Conservation (phyloP, 2,888 invertebrate species). For the Drosophila borborema region DNA sequence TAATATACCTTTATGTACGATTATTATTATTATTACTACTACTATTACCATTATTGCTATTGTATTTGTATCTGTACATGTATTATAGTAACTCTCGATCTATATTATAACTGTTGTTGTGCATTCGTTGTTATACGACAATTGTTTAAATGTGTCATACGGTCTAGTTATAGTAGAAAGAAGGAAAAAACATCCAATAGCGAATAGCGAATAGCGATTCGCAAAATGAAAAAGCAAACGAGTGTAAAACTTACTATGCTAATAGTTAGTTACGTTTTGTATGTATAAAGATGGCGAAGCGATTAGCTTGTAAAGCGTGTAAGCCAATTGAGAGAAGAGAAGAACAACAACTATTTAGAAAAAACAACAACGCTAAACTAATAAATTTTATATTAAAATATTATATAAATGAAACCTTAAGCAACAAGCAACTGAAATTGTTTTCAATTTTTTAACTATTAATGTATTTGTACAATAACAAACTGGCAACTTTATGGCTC, state of each 20-base stretch:
- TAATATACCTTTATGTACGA: slow-evolving; percentile 38
- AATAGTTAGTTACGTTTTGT: slow-evolving; percentile 56
- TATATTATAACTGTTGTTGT: slow-evolving; percentile 64
- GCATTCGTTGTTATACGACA: slow-evolving; percentile 62
- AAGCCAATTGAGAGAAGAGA: slow-evolving; percentile 18
- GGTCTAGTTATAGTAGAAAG: slow-evolving; percentile 51
- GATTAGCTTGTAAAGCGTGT: slow-evolving; percentile 29
- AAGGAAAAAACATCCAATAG: slow-evolving; percentile 11
- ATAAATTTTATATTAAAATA: slow-evolving; percentile 62
- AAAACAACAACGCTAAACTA: slow-evolving; percentile 44
- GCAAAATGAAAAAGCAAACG: slow-evolving; percentile 25
- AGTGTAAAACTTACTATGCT: slow-evolving; percentile 44
- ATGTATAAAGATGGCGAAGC: slow-evolving; percentile 29
- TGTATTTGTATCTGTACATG: slow-evolving; percentile 50
- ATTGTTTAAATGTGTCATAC: slow-evolving; percentile 75
- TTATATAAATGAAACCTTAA: slow-evolving; percentile 31
- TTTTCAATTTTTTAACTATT: slow-evolving; percentile 72
- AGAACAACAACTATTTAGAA: slow-evolving; percentile 60
- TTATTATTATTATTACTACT: slow-evolving; percentile 30
- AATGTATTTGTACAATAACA: slow-evolving; percentile 39
- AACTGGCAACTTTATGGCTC: slow-evolving; percentile 53
- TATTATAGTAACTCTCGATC: slow-evolving; percentile 44
- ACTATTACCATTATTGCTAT: slow-evolving; percentile 42
- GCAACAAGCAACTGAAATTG: slow-evolving; percentile 55
- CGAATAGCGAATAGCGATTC: slow-evolving; percentile 41